phyloP scores from a whole-genome alignment of 1,140 invertebrate genomes.

The Homalodisca vitripennis region DNA sequence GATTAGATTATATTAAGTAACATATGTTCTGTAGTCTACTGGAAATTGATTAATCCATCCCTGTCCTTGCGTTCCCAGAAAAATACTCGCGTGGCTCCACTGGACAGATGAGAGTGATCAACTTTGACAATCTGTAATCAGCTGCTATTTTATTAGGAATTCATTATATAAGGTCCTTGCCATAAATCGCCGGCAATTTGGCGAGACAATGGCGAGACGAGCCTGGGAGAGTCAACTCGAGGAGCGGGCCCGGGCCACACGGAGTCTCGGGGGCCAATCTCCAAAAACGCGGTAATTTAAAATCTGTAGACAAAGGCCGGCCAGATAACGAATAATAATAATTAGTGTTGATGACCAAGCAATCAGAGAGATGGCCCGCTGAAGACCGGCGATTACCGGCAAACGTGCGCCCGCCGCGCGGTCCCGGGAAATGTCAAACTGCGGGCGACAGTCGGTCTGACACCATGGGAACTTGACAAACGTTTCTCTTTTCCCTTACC shows the following conservation, averaged over 20 bases:
- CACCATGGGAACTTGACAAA: not conserved
- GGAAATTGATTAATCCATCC: too few relatives aligned
- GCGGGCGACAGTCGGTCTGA: not conserved
- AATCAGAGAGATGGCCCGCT: not conserved
- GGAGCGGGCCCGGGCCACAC: not conserved
- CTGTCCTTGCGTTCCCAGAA: too few relatives aligned
- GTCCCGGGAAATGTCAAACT: not conserved
- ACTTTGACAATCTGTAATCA: too few relatives aligned
- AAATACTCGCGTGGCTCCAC: too few relatives aligned
- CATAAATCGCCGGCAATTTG: not conserved
- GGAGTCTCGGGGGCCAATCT: not conserved
- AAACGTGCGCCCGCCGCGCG: not conserved
- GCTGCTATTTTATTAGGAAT: too few relatives aligned
- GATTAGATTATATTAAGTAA: too few relatives aligned
- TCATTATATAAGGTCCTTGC: too few relatives aligned
- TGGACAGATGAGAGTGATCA: too few relatives aligned
- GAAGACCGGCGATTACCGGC: not conserved
- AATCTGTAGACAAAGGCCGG: not conserved
- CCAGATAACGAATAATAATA: not conserved
- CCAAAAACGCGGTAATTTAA: not conserved
- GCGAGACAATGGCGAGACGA: not conserved
- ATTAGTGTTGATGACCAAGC: not conserved
- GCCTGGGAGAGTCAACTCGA: not conserved
- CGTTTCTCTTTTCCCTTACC: too few relatives aligned
- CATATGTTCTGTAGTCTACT: too few relatives aligned